phyloP scores from a whole-genome alignment of 2,888 invertebrate genomes.

The Nemapogon koenigi region DNA sequence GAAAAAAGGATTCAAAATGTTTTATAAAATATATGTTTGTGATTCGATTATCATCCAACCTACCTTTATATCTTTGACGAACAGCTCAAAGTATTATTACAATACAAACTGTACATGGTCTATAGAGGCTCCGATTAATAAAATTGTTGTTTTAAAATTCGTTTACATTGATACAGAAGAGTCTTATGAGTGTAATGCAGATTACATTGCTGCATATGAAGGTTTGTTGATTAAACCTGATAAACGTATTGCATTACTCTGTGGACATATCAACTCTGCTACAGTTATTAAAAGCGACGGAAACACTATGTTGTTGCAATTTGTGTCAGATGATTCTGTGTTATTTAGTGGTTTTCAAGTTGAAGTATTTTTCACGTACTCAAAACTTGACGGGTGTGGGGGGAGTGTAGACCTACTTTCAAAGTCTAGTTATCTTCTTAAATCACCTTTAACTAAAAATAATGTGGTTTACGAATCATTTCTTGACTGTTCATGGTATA shows the following conservation, averaged over 20 bases:
- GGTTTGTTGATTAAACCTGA: conserved; percentile 27
- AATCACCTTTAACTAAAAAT: conserved; percentile 33
- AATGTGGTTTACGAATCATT: conserved; percentile 64
- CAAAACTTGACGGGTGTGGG: conserved; percentile 1
- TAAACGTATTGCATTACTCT: conserved; percentile 64
- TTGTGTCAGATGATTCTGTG: conserved; percentile 42
- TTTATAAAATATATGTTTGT: conserved; percentile 69
- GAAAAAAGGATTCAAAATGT: conserved; percentile 65
- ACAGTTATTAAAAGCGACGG: conserved; percentile 67
- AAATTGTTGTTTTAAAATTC: conserved; percentile 70
- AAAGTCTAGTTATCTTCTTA: conserved; percentile 35
- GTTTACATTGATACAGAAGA: conserved; percentile 62
- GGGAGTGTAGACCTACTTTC: conserved; percentile 10
- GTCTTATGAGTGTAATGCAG: conserved; percentile 54
- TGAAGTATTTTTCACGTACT: conserved; percentile 62
- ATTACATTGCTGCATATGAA: conserved; percentile 69
- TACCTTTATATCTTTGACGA: conserved; percentile 52
- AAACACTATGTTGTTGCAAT: conserved; percentile 64
- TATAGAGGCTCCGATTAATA: conserved; percentile 72
- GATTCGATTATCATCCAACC: conserved; percentile 75
- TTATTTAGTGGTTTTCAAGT: conserved; percentile 64
- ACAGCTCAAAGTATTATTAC: conserved; percentile 43
- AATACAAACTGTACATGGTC: conserved; percentile 77
- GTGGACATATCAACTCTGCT: conserved; percentile 68
- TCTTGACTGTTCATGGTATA: conserved; percentile 79